These are phyloP conservation scores for Calephelis perditalis DNA, from an alignment of 2,888 invertebrate species.

Conservation along the genomic window DNA sequence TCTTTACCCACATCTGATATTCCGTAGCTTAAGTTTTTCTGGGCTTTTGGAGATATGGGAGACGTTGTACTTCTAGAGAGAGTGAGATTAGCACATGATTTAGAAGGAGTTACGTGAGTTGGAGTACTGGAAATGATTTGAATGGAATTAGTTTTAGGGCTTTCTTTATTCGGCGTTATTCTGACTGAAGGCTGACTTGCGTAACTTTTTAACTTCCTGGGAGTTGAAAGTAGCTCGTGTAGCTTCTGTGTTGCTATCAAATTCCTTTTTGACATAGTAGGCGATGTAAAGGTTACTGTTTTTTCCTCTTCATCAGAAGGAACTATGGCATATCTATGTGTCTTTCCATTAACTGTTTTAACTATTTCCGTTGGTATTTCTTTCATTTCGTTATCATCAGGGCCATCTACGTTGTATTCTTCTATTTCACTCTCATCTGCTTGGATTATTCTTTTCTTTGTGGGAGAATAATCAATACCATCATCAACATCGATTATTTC, in stretches of 20 bases:
- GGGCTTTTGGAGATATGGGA: slow-evolving; percentile 72
- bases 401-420: slow-evolving; percentile 76
- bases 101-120: slow-evolving; percentile 65
- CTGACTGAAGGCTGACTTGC: slow-evolving; percentile 73
- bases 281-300: slow-evolving; percentile 61
- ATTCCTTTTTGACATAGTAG: slow-evolving; percentile 77
- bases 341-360: slow-evolving; percentile 81
- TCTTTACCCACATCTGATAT: slow-evolving; percentile 53
- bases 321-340: slow-evolving; percentile 77
- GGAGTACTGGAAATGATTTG: slow-evolving; percentile 63
- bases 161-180: slow-evolving; percentile 57
- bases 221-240: slow-evolving; percentile 86
- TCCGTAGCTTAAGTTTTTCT: slow-evolving; percentile 77
- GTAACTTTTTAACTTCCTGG: slow-evolving; percentile 78
- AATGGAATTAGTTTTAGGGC: slow-evolving; percentile 43
- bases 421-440: slow-evolving; percentile 62
- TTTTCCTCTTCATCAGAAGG: slow-evolving; percentile 75
- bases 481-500: slow-evolving; percentile 75
- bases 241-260: slow-evolving; percentile 86
- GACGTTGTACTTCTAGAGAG: slow-evolving; percentile 48
- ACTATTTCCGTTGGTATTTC: slow-evolving; percentile 79
- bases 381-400: slow-evolving; percentile 71
- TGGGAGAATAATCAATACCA: slow-evolving; percentile 61
- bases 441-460: slow-evolving; percentile 68
- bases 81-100: slow-evolving; percentile 66